A percentile compares a stretch with the other conserved stretches of the same genome.
These are phyloP conservation scores for Drosophila formosana DNA, from an alignment of 2,888 invertebrate genomes.

Conservation along the genomic window DNA sequence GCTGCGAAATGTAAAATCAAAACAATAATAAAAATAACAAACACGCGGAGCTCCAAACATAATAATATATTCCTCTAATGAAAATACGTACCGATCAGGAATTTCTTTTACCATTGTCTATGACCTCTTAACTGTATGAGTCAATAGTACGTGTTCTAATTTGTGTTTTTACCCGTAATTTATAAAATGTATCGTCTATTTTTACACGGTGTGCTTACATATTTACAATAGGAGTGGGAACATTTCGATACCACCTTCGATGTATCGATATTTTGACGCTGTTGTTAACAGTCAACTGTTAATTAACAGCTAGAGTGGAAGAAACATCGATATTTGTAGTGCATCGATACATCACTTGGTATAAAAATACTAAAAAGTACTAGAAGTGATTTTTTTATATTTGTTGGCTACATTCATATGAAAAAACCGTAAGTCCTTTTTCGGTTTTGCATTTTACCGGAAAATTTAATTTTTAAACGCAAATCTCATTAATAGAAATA, in stretches of 20 bases:
- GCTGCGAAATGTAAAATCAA: conserved; percentile 70
- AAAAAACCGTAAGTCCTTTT: too few species aligned
- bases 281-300: conserved; percentile 30
- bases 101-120: conserved; percentile 53
- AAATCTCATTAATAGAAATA: too few species aligned
- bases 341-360: too few species aligned
- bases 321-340: too few species aligned
- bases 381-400: too few species aligned
- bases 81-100: conserved; percentile 66
- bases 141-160: not conserved
- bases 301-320: not conserved
- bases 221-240: conserved; percentile 5
- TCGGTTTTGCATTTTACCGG: too few species aligned
- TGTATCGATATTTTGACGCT: too few species aligned
- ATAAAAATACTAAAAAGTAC: too few species aligned
- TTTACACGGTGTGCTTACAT: conserved; percentile 19
- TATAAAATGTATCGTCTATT: not conserved
- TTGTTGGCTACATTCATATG: too few species aligned
- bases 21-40: not conserved
- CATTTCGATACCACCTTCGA: not conserved
- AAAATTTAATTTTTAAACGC: too few species aligned
- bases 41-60: not conserved
- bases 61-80: not conserved
- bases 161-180: not conserved
- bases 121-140: not conserved